Percentiles rank a stretch among this genome's conserved stretches.
Conservation (phyloP, 64 coral and sea anemone genomes). For the Dendrophyllia cribrosa region DNA sequence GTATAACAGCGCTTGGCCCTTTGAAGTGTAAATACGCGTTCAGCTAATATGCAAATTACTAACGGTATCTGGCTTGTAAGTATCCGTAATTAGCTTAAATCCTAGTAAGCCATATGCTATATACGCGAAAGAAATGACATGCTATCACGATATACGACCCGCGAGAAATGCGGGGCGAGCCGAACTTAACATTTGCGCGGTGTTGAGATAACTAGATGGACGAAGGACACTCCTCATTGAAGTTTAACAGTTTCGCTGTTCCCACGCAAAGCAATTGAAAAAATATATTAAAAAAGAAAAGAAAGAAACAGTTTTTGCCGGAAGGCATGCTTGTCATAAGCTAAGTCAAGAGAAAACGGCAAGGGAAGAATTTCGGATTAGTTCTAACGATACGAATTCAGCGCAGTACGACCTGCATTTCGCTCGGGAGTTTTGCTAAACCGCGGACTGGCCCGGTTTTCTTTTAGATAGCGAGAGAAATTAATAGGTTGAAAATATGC, state of each 20-base stretch:
- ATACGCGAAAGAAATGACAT: background rate
- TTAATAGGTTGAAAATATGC: background rate
- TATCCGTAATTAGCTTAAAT: constrained; percentile 39
- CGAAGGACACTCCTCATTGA: background rate
- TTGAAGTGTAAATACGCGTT: constrained; percentile 57
- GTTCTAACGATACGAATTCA: background rate
- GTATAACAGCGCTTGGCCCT: constrained; percentile 12
- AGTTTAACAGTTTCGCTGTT: background rate
- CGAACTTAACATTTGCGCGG: background rate
- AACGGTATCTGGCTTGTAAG: constrained; percentile 52
- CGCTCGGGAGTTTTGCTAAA: background rate
- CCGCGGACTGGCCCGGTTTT: background rate
- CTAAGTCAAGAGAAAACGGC: constrained; percentile 12
- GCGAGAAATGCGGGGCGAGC: background rate
- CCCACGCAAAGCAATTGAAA: background rate
- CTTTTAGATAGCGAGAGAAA: background rate
- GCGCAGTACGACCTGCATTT: background rate
- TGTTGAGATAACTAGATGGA: background rate
- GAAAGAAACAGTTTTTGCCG: constrained; percentile 28
- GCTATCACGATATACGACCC: background rate
- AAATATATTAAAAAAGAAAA: background rate
- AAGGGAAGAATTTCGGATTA: background rate
- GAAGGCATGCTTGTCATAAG: constrained; percentile 9
- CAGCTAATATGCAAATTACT: constrained; percentile 47
- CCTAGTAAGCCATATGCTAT: constrained; percentile 40